These are phyloP conservation scores for Sericinus montela DNA, from an alignment of 2,888 invertebrate genomes.

Conservation along the genomic window DNA sequence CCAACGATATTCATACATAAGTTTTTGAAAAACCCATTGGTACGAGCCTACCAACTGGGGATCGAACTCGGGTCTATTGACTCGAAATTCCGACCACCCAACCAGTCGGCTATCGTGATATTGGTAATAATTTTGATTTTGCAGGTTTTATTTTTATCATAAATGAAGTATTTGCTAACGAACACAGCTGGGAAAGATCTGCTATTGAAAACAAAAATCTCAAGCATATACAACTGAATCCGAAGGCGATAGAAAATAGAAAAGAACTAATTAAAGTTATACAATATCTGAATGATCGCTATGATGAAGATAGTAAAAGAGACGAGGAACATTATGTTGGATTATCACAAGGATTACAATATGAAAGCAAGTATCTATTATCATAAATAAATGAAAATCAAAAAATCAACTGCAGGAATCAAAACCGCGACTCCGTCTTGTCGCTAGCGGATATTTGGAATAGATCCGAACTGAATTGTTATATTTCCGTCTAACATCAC, in stretches of 20 bases:
- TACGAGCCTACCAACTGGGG: no score
- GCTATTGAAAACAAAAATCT: background rate
- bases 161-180: background rate
- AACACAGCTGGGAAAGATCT: background rate
- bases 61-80: no score
- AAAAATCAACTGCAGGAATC: no score
- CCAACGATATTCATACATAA: no score
- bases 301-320: background rate
- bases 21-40: no score
- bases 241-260: slow-evolving; percentile 5
- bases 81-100: no score
- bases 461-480: no score
- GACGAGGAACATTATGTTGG: background rate
- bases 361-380: background rate
- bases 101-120: no score
- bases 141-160: background rate
- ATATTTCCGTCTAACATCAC: no score
- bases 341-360: background rate
- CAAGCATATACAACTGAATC: background rate
- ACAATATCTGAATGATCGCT: background rate
- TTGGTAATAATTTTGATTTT: background rate
- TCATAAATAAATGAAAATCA: no score
- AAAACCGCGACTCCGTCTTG: no score
- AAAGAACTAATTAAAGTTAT: slow-evolving; percentile 7
- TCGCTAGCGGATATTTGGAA: no score